Evolutionary conservation across 2,113 vertebrate species (phyloP).

Genomic region (Stigmatopora argus): DNA sequence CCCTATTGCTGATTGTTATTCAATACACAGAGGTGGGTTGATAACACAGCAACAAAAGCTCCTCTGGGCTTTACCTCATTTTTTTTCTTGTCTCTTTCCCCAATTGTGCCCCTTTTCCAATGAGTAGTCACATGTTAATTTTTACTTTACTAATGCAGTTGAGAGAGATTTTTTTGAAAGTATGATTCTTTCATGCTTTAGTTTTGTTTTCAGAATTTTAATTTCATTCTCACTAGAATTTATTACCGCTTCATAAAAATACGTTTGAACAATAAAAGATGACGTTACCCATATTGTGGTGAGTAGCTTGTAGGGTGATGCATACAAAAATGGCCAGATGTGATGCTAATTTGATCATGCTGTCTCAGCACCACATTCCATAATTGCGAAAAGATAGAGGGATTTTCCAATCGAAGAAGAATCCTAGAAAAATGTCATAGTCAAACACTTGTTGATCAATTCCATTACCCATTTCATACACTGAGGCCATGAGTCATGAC

Average conservation of each 20-base stretch:
- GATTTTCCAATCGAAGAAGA: neutral
- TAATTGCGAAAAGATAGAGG: neutral
- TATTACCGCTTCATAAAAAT: neutral
- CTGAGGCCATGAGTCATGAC: too few relatives aligned
- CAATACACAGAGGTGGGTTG: conserved; percentile 27
- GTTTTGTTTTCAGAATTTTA: neutral
- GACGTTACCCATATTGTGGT: neutral
- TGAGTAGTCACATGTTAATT: conserved; percentile 19
- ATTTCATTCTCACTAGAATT: neutral
- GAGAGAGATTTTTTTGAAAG: neutral
- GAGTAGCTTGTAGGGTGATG: neutral
- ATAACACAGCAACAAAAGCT: conserved; percentile 19
- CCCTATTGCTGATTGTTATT: conserved; percentile 22
- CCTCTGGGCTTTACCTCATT: conserved; percentile 36
- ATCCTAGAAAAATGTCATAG: neutral
- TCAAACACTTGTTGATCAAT: neutral
- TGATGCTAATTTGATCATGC: neutral
- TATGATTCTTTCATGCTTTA: neutral
- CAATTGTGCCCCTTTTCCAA: conserved; percentile 27
- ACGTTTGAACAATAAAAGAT: neutral
- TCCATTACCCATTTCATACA: too few relatives aligned
- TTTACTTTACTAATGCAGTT: conserved; percentile 1
- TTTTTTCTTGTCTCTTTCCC: conserved; percentile 32
- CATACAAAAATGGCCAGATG: neutral
- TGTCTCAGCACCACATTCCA: neutral